Percentiles rank a stretch among this genome's conserved stretches.
phyloP scores from a whole-genome alignment of 2,113 vertebrate species.

The Xenopus borealis region DNA sequence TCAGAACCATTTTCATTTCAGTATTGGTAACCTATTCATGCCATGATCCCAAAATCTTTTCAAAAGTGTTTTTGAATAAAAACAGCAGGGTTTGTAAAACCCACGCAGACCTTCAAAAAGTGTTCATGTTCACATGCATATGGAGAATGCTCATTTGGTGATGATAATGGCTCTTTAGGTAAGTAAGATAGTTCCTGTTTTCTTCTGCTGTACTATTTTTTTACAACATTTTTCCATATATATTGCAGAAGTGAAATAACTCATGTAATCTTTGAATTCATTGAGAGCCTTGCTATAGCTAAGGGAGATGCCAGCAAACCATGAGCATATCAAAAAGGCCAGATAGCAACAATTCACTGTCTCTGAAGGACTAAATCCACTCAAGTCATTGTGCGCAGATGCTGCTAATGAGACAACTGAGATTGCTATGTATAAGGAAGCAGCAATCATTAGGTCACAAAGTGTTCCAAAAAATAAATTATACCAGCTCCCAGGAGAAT shows the following conservation, averaged over 20 bases:
- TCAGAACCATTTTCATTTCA: no score
- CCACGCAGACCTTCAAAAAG: no score
- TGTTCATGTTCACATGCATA: no score
- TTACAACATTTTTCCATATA: background rate
- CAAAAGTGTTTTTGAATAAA: no score
- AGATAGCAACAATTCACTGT: conserved; percentile 13
- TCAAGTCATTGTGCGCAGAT: conserved; percentile 42
- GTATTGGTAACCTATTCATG: no score
- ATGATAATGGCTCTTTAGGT: no score
- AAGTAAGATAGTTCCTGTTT: no score
- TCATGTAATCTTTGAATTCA: conserved; percentile 11
- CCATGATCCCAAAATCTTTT: no score
- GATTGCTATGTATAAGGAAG: conserved; percentile 44
- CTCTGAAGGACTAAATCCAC: conserved; percentile 12
- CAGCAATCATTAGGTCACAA: conserved; percentile 47
- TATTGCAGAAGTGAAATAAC: conserved; percentile 4
- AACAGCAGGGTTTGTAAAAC: no score
- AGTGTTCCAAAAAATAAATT: conserved; percentile 45
- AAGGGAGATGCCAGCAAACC: conserved; percentile 18
- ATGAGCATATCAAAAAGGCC: conserved; percentile 19
- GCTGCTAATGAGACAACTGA: conserved; percentile 33
- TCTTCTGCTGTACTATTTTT: background rate
- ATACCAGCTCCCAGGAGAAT: conserved; percentile 33
- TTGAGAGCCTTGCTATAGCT: conserved; percentile 5
- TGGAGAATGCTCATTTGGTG: no score